phyloP scores from a whole-genome alignment of 1,140 invertebrate species.

The Euschistus heros region DNA sequence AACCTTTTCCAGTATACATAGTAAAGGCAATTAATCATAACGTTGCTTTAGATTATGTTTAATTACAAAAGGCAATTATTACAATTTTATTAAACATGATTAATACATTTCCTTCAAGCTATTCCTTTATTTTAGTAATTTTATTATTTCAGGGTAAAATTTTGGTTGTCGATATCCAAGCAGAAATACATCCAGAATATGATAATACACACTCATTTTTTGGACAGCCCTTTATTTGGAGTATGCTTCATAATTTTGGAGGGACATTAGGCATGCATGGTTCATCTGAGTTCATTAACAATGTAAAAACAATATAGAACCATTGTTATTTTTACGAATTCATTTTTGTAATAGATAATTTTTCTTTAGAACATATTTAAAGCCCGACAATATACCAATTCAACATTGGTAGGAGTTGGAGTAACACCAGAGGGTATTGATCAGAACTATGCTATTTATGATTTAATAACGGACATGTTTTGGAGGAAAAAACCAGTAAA shows the following conservation, averaged over 20 bases:
- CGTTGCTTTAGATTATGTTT: too few species aligned
- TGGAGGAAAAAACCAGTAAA: conserved; percentile 53
- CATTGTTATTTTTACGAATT: too few species aligned
- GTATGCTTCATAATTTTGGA: conserved; percentile 92
- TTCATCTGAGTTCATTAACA: conserved; percentile 58
- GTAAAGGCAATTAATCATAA: too few species aligned
- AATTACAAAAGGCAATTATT: too few species aligned
- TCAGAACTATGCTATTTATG: conserved; percentile 83
- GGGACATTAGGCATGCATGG: conserved; percentile 84
- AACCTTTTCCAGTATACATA: too few species aligned
- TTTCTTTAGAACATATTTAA: conserved; percentile 48
- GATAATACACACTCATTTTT: conserved; percentile 64
- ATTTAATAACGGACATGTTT: conserved; percentile 73
- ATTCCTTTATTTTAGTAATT: too few species aligned
- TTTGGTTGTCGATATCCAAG: conserved; percentile 74
- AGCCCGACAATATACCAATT: conserved; percentile 45
- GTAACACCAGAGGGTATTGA: conserved; percentile 80
- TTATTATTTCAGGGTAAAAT: conserved; percentile 68
- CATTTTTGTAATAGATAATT: too few species aligned
- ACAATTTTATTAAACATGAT: too few species aligned
- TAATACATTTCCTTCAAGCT: too few species aligned
- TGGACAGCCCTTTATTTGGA: conserved; percentile 91
- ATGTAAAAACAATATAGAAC: too few species aligned
- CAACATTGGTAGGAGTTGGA: conserved; percentile 78
- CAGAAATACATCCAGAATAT: conserved; percentile 75